These are phyloP conservation scores for Caenorhabditis briggsae DNA, from an alignment of 1,140 invertebrate species.

Conservation along the genomic window DNA sequence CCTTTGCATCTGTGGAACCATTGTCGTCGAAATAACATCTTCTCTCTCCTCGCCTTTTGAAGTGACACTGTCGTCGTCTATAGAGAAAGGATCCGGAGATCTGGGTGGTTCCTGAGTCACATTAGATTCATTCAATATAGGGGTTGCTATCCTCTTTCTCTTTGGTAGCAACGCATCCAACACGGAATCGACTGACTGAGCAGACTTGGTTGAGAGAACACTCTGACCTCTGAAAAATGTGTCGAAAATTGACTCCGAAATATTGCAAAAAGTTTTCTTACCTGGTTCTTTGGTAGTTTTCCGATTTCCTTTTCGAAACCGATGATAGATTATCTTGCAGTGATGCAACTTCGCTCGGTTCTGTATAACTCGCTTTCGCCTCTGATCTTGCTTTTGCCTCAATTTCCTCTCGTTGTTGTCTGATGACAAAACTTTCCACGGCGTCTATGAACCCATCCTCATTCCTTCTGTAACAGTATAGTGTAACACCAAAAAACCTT, in stretches of 20 bases:
- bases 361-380: not conserved
- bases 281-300: not conserved
- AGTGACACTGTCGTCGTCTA: not conserved
- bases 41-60: not conserved
- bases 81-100: not conserved
- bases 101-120: not conserved
- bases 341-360: not conserved
- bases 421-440: not conserved
- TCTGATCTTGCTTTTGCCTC: not conserved
- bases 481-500: too few species aligned
- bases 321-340: not conserved
- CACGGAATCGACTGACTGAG: not conserved
- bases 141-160: not conserved
- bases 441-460: conserved; percentile 15
- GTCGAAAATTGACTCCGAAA: not conserved
- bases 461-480: not conserved
- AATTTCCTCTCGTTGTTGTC: not conserved
- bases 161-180: conserved; percentile 31
- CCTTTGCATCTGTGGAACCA: not conserved
- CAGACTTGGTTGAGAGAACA: not conserved
- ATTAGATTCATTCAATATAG: not conserved
- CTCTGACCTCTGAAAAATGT: not conserved
- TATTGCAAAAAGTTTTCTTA: not conserved
- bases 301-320: not conserved
- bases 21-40: not conserved